A percentile compares a stretch with the other conserved stretches of the same genome.
Conservation (phyloP, 30 jellyfish, hydroid and myxozoan species). For the Cassiopea xamachana region DNA sequence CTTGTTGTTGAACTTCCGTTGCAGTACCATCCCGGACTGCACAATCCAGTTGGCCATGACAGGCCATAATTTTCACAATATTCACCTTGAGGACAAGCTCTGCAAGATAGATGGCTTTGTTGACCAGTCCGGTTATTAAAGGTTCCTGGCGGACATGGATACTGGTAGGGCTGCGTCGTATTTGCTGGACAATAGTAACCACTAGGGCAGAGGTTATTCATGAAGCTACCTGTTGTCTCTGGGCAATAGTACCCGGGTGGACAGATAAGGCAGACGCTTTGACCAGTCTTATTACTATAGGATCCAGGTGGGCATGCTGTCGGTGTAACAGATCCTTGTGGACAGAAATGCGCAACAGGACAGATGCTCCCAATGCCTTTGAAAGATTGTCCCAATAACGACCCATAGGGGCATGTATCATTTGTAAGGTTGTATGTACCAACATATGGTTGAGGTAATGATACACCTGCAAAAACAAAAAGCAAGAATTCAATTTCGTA, state of each 20-base stretch:
- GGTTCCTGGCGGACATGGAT: constrained; percentile 95
- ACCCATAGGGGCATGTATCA: constrained; percentile 92
- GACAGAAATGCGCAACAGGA: constrained; percentile 93
- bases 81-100: constrained; percentile 87
- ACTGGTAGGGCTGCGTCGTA: constrained; percentile 83
- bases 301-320: constrained; percentile 88
- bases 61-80: constrained; percentile 91
- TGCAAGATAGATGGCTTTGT: constrained; percentile 66
- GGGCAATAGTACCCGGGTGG: constrained; percentile 98
- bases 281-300: constrained; percentile 87
- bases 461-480: constrained; percentile 74
- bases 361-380: constrained; percentile 96
- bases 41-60: constrained; percentile 87
- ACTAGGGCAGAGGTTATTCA: constrained; percentile 68
- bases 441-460: constrained; percentile 85
- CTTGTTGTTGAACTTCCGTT: constrained; percentile 83
- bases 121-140: constrained; percentile 85
- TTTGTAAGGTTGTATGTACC: constrained; percentile 87
- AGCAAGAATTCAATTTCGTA: background rate
- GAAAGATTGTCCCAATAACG: constrained; percentile 86
- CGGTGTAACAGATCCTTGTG: constrained; percentile 78
- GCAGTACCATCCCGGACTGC: constrained; percentile 98
- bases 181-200: constrained; percentile 88
- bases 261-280: constrained; percentile 77
- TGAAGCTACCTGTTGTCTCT: constrained; percentile 62